phyloP scores from a whole-genome alignment of 1,140 invertebrate species.

The Drosophila nebulosa region DNA sequence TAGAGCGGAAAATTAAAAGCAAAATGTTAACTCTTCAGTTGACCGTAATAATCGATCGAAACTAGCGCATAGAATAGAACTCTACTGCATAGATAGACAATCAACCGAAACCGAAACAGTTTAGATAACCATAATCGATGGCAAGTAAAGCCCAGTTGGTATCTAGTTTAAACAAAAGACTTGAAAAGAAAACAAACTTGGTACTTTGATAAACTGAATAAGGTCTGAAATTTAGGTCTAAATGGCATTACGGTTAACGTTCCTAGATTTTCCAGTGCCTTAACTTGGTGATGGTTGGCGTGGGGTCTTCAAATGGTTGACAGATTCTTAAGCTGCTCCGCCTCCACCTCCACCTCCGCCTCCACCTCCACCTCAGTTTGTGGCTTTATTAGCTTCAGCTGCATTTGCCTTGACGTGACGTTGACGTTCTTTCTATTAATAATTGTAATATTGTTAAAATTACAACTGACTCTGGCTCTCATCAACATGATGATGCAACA shows the following conservation, averaged over 20 bases:
- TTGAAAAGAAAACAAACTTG: too few relatives aligned
- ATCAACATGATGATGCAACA: slow-evolving; percentile 28
- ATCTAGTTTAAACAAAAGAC: too few relatives aligned
- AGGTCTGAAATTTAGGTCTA: not conserved
- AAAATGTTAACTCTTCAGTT: too few relatives aligned
- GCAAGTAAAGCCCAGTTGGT: too few relatives aligned
- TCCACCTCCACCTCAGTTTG: not conserved
- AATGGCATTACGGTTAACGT: not conserved
- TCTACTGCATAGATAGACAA: too few relatives aligned
- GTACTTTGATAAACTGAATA: too few relatives aligned
- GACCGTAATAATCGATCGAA: too few relatives aligned
- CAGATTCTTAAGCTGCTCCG: not conserved
- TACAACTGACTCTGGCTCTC: slow-evolving; percentile 6
- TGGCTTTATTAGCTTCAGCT: not conserved
- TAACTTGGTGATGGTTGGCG: not conserved
- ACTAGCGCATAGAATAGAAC: too few relatives aligned
- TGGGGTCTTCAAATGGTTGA: not conserved
- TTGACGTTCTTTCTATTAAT: slow-evolving; percentile 23
- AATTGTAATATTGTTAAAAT: slow-evolving; percentile 5
- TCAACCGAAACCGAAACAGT: too few relatives aligned
- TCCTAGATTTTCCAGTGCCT: not conserved
- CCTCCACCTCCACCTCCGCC: not conserved
- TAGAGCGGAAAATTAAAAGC: too few relatives aligned
- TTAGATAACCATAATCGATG: too few relatives aligned
- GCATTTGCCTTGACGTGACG: slow-evolving; percentile 14